Evolutionary conservation across 1,140 invertebrate species (phyloP).

Genomic region (Drosophila gunungcola): DNA sequence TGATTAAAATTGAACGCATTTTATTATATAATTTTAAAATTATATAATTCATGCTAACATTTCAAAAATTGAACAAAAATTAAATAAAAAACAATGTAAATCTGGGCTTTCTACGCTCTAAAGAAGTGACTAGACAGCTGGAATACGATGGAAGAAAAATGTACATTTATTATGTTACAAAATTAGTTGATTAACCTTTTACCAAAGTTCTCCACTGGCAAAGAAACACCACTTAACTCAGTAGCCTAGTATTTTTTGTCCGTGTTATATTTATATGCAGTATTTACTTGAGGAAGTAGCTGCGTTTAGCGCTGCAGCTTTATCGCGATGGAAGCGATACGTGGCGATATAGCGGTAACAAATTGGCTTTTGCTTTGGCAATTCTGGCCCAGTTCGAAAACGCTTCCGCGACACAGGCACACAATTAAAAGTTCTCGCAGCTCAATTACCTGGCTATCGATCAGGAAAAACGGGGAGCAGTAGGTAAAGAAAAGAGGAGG

Average conservation of each 20-base stretch:
- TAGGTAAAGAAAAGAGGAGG: conserved; percentile 3
- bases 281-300: conserved; percentile 78
- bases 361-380: conserved; percentile 60
- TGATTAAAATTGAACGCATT: too few species aligned
- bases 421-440: conserved; percentile 76
- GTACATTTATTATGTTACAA: too few species aligned
- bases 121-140: too few species aligned
- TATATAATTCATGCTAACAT: too few species aligned
- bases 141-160: too few species aligned
- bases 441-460: conserved; percentile 65
- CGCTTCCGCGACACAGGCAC: conserved; percentile 69
- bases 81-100: too few species aligned
- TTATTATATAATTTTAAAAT: too few species aligned
- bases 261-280: conserved; percentile 7
- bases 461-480: conserved; percentile 14
- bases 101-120: too few species aligned
- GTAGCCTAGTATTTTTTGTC: background rate
- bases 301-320: conserved; percentile 69
- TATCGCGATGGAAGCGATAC: conserved; percentile 73
- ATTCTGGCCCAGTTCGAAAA: conserved; percentile 74
- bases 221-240: background rate
- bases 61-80: too few species aligned
- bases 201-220: too few species aligned
- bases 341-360: conserved; percentile 74
- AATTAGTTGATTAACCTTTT: too few species aligned